phyloP scores from a whole-genome alignment of 2,113 vertebrate species.

The Alouatta palliata region DNA sequence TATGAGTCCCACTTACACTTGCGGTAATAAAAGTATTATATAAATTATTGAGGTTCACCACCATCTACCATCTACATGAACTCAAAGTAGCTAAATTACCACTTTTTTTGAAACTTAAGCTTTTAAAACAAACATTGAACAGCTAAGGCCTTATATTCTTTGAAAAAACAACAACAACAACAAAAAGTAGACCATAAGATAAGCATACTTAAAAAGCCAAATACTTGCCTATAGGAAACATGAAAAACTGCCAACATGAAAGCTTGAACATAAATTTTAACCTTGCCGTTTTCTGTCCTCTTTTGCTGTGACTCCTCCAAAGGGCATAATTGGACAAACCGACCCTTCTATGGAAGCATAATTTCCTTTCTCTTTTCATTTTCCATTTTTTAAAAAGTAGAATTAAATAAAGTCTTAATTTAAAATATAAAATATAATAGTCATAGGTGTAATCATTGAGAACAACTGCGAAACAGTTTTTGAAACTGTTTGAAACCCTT shows the following conservation, averaged over 20 bases:
- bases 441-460: background rate
- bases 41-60: background rate
- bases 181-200: background rate
- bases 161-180: background rate
- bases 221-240: background rate
- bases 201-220: background rate
- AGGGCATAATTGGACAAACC: background rate
- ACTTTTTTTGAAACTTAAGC: background rate
- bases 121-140: constrained; percentile 26
- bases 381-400: background rate
- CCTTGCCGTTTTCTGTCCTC: background rate
- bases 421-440: background rate
- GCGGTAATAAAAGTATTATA: background rate
- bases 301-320: background rate
- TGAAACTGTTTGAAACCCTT: too few species aligned
- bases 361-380: background rate
- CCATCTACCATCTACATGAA: background rate
- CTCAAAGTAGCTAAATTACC: background rate
- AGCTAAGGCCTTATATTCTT: background rate
- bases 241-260: background rate
- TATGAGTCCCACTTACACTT: background rate
- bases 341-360: too few species aligned
- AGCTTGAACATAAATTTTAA: background rate
- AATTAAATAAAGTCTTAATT: background rate
- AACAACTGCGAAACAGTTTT: background rate